These are phyloP conservation scores for Camponotus fellah DNA, from an alignment of 2,888 invertebrate genomes.

Conservation along the genomic window DNA sequence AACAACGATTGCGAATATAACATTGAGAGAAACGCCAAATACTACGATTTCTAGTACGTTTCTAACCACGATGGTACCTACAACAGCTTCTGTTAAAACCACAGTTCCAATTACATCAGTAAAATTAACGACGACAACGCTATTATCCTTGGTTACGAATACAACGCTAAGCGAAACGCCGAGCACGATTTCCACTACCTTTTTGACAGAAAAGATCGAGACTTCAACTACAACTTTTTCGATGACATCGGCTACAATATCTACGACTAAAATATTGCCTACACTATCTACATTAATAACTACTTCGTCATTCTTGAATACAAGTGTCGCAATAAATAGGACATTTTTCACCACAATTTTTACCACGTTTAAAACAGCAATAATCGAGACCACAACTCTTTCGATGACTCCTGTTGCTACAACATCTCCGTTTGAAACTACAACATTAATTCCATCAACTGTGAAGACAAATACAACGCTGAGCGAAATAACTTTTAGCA, in stretches of 20 bases:
- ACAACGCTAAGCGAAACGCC: constrained; percentile 24
- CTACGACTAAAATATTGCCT: background rate
- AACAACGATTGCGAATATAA: background rate
- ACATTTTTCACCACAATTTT: constrained; percentile 4
- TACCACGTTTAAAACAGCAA: background rate
- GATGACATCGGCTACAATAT: background rate
- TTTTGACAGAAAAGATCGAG: background rate
- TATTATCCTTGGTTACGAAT: background rate
- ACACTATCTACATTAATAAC: background rate
- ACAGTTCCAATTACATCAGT: background rate
- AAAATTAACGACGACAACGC: background rate
- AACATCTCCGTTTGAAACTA: background rate
- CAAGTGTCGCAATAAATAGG: background rate
- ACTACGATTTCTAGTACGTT: background rate
- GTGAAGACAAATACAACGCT: background rate
- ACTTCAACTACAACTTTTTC: background rate
- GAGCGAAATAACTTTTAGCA: background rate
- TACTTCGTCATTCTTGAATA: background rate
- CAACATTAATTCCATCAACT: background rate
- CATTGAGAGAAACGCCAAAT: constrained; percentile 9
- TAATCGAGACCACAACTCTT: background rate
- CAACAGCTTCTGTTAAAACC: background rate
- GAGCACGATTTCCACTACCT: background rate
- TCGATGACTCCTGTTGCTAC: background rate
- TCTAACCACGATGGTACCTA: background rate